Evolutionary conservation across 1,140 invertebrate genomes (phyloP), one percentile per base, ranked within the genome.

Genomic region (Zelostemma sp.): DNA sequence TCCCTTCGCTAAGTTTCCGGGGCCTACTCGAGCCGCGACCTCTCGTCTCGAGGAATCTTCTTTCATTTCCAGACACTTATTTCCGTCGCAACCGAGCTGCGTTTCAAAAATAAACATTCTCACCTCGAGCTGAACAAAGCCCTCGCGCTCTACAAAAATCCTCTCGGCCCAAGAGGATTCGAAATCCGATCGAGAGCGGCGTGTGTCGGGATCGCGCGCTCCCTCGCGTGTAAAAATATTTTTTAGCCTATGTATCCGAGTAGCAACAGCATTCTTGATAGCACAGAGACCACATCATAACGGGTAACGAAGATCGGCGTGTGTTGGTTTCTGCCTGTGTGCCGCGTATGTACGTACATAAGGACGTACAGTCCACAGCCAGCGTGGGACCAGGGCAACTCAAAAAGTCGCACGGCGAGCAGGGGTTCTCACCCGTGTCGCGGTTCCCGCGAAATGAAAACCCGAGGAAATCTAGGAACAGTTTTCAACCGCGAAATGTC

Each of bases 321-420:
- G 61, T 70, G 67, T 59, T 56, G 38, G 15, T 19, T 11, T 11
- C 17, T 48, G 43, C 47, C 51, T 51, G 61, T 68, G 62, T 63
- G 64, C 43, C 69, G 40, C 46, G 55, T 35, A 31, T 61, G 58
- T 69, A 68, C 31, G 66, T 68, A 61, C 61, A 74, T 50, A 47
- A 66, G 72, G 72, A 73, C 67, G 72, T 75, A 72, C 73, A 74
- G 78, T 75, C 73, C 67, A 74, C 67, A 75, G 75, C 73, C 79
- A 77, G 78, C 82, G 82, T 85, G 83, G 75, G 83, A 85, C 79
- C 81, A 84, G 69, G 73, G 74, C 77, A 78, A 73, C 73, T 84
- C 68, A 83, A 85, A 85, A 84, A 84, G 82, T 83, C 83, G 78
- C 82, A 84, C 81, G 82, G 73, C 75, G 71, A 62, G 49, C 80